phyloP scores from a whole-genome alignment of 2,888 invertebrate genomes.

The Callosobruchus maculatus region DNA sequence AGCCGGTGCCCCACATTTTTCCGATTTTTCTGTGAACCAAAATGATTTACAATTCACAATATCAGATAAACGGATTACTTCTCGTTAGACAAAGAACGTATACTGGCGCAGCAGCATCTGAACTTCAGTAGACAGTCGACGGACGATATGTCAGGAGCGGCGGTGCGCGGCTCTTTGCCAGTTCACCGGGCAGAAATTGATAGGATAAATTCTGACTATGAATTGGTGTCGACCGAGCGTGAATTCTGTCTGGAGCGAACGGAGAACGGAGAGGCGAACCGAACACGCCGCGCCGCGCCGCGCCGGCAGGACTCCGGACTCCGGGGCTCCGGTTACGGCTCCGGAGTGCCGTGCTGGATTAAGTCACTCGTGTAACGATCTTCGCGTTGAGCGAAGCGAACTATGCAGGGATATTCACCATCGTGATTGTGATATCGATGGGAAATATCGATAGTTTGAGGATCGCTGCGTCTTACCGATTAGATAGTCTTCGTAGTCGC shows the following conservation, averaged over 20 bases:
- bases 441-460: not conserved
- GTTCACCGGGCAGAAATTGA: conserved; percentile 62
- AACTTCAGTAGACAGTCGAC: not conserved
- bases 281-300: too few relatives aligned
- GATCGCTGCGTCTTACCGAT: not conserved
- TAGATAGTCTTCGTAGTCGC: not conserved
- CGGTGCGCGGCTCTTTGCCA: conserved; percentile 51
- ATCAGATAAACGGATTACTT: too few relatives aligned
- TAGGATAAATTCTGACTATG: conserved; percentile 62
- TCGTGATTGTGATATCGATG: not conserved
- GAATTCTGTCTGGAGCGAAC: conserved; percentile 23
- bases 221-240: conserved; percentile 56
- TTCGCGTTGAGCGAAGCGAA: not conserved
- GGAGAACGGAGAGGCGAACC: conserved; percentile 3
- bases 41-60: too few relatives aligned
- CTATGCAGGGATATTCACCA: not conserved
- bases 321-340: conserved; percentile 5
- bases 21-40: too few relatives aligned
- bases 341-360: conserved; percentile 17
- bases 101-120: not conserved
- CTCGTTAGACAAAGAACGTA: too few relatives aligned
- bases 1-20: too few relatives aligned
- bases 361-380: conserved; percentile 8
- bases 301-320: not conserved
- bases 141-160: conserved; percentile 22